Evolutionary conservation across 2,888 invertebrate genomes (phyloP).

Genomic region (Strigamia maritima): DNA sequence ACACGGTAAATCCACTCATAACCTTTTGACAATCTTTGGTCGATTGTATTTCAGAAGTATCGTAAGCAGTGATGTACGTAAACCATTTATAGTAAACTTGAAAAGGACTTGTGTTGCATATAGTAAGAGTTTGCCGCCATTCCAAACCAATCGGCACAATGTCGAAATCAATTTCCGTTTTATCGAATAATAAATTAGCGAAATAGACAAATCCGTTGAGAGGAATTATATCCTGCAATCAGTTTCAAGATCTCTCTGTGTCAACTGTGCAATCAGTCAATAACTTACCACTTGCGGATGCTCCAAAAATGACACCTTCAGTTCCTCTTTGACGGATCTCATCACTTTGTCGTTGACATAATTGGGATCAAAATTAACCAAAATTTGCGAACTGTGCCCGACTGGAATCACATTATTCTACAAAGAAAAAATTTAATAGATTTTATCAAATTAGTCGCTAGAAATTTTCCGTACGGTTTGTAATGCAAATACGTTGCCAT

Average conservation of each 20-base stretch:
- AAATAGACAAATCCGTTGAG: slow-evolving; percentile 65
- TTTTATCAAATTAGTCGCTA: not conserved
- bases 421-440: not conserved
- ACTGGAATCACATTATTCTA: not conserved
- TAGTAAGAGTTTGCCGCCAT: slow-evolving; percentile 53
- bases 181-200: slow-evolving; percentile 63
- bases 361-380: slow-evolving; percentile 23
- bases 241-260: not conserved
- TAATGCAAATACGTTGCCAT: not conserved
- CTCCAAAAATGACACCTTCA: slow-evolving; percentile 8
- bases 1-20: too few species aligned
- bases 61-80: not conserved
- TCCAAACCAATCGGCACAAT: slow-evolving; percentile 56
- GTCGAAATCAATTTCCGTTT: slow-evolving; percentile 61
- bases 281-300: slow-evolving; percentile 31
- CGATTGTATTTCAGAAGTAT: not conserved
- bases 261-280: not conserved
- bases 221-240: slow-evolving; percentile 61
- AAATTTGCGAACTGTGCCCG: not conserved
- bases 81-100: slow-evolving; percentile 55
- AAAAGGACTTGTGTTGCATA: slow-evolving; percentile 59
- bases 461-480: not conserved
- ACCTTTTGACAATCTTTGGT: not conserved
- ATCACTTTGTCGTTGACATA: slow-evolving; percentile 1
- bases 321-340: not conserved